Conservation (phyloP, 1,140 invertebrate genomes). For the Rhagoletis pomonella region DNA sequence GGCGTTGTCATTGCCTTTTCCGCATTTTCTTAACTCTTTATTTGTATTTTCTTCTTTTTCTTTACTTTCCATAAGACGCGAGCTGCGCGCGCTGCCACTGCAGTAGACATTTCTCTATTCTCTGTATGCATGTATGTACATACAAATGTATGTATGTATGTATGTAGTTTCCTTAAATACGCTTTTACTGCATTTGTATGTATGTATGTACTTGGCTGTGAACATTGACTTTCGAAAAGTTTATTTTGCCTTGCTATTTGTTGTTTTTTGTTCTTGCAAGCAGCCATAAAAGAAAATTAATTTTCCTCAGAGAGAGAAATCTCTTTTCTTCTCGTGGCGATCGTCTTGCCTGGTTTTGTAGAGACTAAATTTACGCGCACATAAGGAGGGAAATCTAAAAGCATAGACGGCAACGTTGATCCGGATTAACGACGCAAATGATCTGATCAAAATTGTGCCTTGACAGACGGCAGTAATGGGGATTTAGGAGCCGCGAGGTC, state of each 20-base stretch:
- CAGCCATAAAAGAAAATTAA: background rate
- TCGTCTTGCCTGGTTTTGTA: background rate
- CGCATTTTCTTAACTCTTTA: background rate
- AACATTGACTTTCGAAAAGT: conserved; percentile 49
- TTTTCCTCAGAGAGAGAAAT: conserved; percentile 8
- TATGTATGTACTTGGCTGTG: background rate
- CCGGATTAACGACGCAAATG: too few relatives aligned
- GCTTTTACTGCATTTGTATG: background rate
- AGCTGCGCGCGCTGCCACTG: background rate
- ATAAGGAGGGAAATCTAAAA: background rate
- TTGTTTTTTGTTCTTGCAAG: background rate
- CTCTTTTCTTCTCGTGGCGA: background rate
- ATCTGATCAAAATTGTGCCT: too few relatives aligned
- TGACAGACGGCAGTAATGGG: too few relatives aligned
- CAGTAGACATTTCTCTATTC: background rate
- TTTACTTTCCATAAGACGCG: background rate
- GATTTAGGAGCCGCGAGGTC: too few relatives aligned
- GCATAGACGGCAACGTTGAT: too few relatives aligned
- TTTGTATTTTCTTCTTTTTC: background rate
- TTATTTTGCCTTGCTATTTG: conserved; percentile 7
- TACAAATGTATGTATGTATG: too few relatives aligned
- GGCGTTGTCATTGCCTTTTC: conserved; percentile 9
- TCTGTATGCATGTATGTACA: background rate
- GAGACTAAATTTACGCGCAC: background rate
- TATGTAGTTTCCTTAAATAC: background rate